These are phyloP conservation scores for Glandiceps talaboti DNA, from an alignment of 53 echinoderm and acorn worm genomes.

Conservation along the genomic window DNA sequence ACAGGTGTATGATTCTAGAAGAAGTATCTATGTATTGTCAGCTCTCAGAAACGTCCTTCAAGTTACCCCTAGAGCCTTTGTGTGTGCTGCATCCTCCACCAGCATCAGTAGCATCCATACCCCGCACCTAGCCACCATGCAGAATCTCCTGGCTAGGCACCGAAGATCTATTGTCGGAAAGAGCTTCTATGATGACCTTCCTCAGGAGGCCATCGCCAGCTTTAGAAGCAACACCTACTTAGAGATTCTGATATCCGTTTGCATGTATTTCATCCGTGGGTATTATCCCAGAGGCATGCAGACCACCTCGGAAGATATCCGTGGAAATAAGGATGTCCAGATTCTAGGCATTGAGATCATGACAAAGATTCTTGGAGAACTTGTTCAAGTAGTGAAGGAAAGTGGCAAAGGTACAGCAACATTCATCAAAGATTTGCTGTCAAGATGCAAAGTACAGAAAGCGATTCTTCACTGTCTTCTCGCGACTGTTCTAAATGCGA, in stretches of 20 bases:
- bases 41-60: slow-evolving; percentile 69
- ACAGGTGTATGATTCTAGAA: slow-evolving; percentile 88
- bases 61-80: slow-evolving; percentile 76
- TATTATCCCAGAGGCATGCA: slow-evolving; percentile 70
- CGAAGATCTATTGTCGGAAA: slow-evolving; percentile 80
- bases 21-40: slow-evolving; percentile 78
- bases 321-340: slow-evolving; percentile 87
- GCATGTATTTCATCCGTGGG: slow-evolving; percentile 92
- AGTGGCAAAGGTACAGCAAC: slow-evolving; percentile 81
- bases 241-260: slow-evolving; percentile 77
- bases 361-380: slow-evolving; percentile 49
- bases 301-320: slow-evolving; percentile 59
- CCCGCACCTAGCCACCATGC: slow-evolving; percentile 82
- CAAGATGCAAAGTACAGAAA: slow-evolving; percentile 92
- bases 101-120: slow-evolving; percentile 99
- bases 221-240: slow-evolving; percentile 94
- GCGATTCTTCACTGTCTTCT: slow-evolving; percentile 80
- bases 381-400: slow-evolving; percentile 78
- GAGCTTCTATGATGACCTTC: slow-evolving; percentile 81
- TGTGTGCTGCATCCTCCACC: slow-evolving; percentile 94
- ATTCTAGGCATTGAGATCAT: slow-evolving; percentile 93
- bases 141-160: slow-evolving; percentile 85
- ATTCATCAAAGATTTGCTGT: slow-evolving; percentile 81
- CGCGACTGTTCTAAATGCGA: slow-evolving; percentile 78
- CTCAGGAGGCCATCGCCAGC: slow-evolving; percentile 56